These are phyloP conservation scores for Gymnoscopelus microlampas DNA, from an alignment of 2,797 vertebrate genomes.

Conservation along the genomic window DNA sequence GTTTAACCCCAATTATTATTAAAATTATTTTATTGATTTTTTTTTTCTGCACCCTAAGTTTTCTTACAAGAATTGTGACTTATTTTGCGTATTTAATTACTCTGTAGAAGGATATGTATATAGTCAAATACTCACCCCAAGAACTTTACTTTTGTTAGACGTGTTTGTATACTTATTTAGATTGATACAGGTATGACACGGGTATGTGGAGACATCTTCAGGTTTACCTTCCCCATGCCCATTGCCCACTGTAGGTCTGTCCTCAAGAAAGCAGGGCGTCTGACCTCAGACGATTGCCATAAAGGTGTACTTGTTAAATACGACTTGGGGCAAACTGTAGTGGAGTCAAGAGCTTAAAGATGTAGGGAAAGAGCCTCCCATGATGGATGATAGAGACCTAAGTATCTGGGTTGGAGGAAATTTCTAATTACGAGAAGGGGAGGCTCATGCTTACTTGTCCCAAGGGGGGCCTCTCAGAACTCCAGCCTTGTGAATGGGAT, in stretches of 20 bases:
- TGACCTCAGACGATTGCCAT: constrained; percentile 42
- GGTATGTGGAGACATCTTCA: constrained; percentile 52
- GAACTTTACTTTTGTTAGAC: too few species aligned
- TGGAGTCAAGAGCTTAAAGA: constrained; percentile 41
- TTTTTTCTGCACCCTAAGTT: too few species aligned
- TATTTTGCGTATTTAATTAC: too few species aligned
- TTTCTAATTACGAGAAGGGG: constrained; percentile 72
- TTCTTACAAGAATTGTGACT: too few species aligned
- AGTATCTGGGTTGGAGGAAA: constrained; percentile 72
- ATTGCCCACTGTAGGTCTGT: constrained; percentile 45
- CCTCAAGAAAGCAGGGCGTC: constrained; percentile 32
- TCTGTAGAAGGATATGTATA: too few species aligned
- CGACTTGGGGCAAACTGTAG: constrained; percentile 41
- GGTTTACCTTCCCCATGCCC: constrained; percentile 54
- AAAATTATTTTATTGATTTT: too few species aligned
- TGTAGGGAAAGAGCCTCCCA: constrained; percentile 58
- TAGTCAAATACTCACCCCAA: too few species aligned
- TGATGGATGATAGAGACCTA: constrained; percentile 76
- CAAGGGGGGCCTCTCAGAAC: constrained; percentile 57
- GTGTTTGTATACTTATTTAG: too few species aligned
- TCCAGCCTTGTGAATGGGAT: constrained; percentile 71
- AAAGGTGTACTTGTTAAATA: constrained; percentile 65
- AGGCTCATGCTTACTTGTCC: constrained; percentile 65
- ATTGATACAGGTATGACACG: not conserved
- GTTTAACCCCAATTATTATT: too few species aligned